Base-by-base conservation (phyloP, 2,113 vertebrate genomes). In the Oryzias javanicus region DNA sequence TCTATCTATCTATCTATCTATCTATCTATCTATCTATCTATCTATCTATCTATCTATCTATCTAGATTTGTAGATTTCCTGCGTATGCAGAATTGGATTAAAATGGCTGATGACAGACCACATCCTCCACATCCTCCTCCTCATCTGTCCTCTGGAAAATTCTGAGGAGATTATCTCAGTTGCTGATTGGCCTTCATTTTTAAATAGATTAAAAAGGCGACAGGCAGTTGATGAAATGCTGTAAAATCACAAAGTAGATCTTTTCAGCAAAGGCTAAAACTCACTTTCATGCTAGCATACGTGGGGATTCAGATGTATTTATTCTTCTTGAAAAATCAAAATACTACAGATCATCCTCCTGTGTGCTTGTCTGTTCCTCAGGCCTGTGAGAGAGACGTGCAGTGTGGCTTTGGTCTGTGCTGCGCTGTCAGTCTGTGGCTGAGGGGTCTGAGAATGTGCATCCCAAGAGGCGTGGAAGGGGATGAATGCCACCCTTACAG, bases 361-460 rank as follows among this genome's bases (percentile, higher is more conserved):
- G 1, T 59, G 20, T 59, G 18, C 70, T 5, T 53, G 18, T 72
- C 20, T 78, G 6, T 74, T 50, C 80, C 44, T 27, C 82, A 98
- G 95, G 94, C 95, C 57, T 96, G 95, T 53, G 93, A 96, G 50
- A 77, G 84, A 67, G 95, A 98, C 29, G 15, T 83, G 14, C 96
- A 97, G 88, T 97, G 96, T 15, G 91, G 93, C 0, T 44, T 77
- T 0, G 91, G 93, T 49, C 90, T 93, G 14, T 97, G 95, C 90
- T 98, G 96, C 1, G 95, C 95, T 0, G 70, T 95, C 79, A 98
- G 95, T 84, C 86, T 96, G 19, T 95, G 95, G 96, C 89, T 98
- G 29, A 88, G 91, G 4, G 95, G 94, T 14, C 89, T 97, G 73
- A 87, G 95, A 20, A 89, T 96, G 92, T 98, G 96, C 60, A 92